Evolutionary conservation across 2,888 invertebrate species (phyloP).

Genomic region (Pollenia griseotomentosa): DNA sequence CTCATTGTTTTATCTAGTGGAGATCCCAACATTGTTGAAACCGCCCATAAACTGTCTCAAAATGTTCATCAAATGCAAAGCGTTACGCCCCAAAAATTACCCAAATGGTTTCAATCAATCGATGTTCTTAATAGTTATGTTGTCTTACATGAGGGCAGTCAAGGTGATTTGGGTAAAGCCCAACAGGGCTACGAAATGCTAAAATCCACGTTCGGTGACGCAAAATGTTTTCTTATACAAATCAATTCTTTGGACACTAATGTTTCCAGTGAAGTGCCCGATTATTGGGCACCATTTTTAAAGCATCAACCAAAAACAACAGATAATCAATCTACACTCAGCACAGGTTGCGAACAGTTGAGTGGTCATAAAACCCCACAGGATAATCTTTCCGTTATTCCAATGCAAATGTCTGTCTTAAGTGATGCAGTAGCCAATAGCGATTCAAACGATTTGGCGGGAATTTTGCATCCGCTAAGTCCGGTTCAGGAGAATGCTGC

Average conservation of each 20-base stretch:
- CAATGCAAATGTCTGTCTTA: constrained; percentile 81
- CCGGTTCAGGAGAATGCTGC: constrained; percentile 87
- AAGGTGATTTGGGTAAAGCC: constrained; percentile 90
- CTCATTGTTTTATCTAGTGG: constrained; percentile 90
- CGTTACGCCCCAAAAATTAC: constrained; percentile 90
- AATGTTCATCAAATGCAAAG: constrained; percentile 92
- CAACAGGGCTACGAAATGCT: constrained; percentile 92
- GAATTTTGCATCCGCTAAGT: constrained; percentile 90
- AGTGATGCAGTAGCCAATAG: constrained; percentile 75
- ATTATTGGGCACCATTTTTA: constrained; percentile 94
- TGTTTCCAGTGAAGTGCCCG: constrained; percentile 87
- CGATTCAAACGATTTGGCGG: constrained; percentile 80
- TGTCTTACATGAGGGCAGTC: constrained; percentile 92
- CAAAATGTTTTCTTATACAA: constrained; percentile 94
- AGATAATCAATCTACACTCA: constrained; percentile 73
- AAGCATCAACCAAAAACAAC: constrained; percentile 86
- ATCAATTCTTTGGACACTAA: constrained; percentile 92
- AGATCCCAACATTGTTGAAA: constrained; percentile 92
- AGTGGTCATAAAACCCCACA: constrained; percentile 86
- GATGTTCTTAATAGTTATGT: constrained; percentile 95
- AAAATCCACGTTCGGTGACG: constrained; percentile 93
- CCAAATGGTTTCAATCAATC: constrained; percentile 91
- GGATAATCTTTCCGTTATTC: constrained; percentile 85
- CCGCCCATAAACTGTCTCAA: constrained; percentile 91
- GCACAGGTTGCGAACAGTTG: constrained; percentile 83